Conservation (phyloP, 1,140 invertebrate species). For the Calliphora vicina region DNA sequence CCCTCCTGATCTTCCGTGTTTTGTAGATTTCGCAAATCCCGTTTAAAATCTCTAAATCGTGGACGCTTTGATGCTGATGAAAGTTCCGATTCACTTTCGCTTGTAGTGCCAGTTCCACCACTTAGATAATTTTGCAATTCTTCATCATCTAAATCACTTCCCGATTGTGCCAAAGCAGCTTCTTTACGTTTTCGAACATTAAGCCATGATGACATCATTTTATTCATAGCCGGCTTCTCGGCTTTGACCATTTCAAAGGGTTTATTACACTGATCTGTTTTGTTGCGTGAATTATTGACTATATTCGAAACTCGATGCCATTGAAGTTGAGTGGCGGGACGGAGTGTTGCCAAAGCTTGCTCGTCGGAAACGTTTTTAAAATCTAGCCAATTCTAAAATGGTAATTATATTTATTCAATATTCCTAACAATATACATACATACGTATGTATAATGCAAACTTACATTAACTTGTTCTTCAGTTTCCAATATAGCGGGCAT, state of each 20-base stretch:
- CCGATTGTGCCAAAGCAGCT: slow-evolving; percentile 41
- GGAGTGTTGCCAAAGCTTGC: slow-evolving; percentile 67
- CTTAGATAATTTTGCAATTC: slow-evolving; percentile 5
- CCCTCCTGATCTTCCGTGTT: background rate
- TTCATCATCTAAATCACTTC: slow-evolving; percentile 34
- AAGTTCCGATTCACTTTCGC: slow-evolving; percentile 35
- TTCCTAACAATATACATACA: background rate
- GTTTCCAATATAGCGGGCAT: slow-evolving; percentile 79
- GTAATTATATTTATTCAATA: background rate
- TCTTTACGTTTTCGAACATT: slow-evolving; percentile 46
- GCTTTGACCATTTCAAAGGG: slow-evolving; percentile 57
- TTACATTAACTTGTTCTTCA: slow-evolving; percentile 73
- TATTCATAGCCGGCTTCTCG: slow-evolving; percentile 46
- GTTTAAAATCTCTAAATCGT: slow-evolving; percentile 35
- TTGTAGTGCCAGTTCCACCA: background rate
- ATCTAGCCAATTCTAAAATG: slow-evolving; percentile 75
- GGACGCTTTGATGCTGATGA: slow-evolving; percentile 19
- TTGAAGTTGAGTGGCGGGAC: slow-evolving; percentile 66
- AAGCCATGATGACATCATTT: slow-evolving; percentile 53
- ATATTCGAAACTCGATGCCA: slow-evolving; percentile 76
- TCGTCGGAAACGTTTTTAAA: slow-evolving; percentile 67
- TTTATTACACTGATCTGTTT: slow-evolving; percentile 74
- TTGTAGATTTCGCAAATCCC: background rate
- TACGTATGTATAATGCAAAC: slow-evolving; percentile 34
- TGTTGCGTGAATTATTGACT: slow-evolving; percentile 79